Conservation (phyloP, 2,888 invertebrate species). For the Dendrolimus houi region DNA sequence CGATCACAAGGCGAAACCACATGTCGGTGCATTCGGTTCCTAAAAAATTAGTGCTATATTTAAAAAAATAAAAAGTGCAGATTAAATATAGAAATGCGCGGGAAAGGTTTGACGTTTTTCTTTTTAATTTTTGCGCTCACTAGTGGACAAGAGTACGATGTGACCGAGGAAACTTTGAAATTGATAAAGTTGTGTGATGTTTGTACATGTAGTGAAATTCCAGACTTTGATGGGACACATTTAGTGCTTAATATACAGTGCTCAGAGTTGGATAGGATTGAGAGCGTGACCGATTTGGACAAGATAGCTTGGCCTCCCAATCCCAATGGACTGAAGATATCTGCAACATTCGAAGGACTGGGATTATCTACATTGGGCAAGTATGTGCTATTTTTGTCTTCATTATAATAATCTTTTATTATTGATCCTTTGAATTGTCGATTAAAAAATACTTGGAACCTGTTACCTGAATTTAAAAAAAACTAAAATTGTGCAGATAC, state of each 20-base stretch:
- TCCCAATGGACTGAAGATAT: constrained; percentile 57
- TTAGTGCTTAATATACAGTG: constrained; percentile 65
- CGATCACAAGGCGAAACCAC: constrained; percentile 44
- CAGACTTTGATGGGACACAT: constrained; percentile 50
- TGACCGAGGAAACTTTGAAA: constrained; percentile 1
- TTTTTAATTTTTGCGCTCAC: constrained; percentile 1
- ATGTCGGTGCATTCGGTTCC: constrained; percentile 25
- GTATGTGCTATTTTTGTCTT: constrained; percentile 34
- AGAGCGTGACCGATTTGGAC: constrained; percentile 50
- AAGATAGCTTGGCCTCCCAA: constrained; percentile 65
- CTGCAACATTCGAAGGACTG: constrained; percentile 58
- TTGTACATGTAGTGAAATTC: constrained; percentile 68
- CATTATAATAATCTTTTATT: not conserved
- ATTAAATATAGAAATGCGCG: constrained; percentile 46
- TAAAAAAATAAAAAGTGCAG: constrained; percentile 50
- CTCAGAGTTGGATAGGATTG: constrained; percentile 36
- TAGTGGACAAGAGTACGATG: constrained; percentile 1
- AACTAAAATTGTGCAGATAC: not conserved
- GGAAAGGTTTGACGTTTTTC: constrained; percentile 1
- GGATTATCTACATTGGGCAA: constrained; percentile 58
- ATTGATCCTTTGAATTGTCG: not conserved
- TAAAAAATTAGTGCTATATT: constrained; percentile 42
- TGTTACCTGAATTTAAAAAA: not conserved
- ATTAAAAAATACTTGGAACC: not conserved
- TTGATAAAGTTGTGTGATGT: constrained; percentile 55